phyloP scores from a whole-genome alignment of 2,797 vertebrate genomes.

The Todus mexicanus region DNA sequence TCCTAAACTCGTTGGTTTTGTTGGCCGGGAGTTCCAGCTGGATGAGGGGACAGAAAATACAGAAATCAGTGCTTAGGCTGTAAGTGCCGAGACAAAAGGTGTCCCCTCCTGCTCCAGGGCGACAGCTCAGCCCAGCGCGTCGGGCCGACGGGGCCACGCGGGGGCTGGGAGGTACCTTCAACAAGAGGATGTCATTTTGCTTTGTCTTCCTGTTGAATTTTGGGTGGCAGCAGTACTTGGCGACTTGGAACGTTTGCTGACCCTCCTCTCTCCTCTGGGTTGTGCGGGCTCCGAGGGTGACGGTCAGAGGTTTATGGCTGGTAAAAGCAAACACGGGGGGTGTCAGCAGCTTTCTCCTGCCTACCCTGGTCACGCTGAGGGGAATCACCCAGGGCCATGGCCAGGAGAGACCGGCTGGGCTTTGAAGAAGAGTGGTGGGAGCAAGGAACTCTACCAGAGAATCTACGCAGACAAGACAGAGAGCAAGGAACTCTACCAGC shows the following conservation, averaged over 20 bases:
- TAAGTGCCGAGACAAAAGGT: rapidly evolving
- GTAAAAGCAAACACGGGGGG: not conserved
- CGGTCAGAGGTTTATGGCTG: conserved; percentile 21
- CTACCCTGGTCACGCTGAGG: not conserved
- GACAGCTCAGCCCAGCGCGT: not conserved
- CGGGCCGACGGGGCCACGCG: rapidly evolving
- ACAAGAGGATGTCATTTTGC: conserved; percentile 15
- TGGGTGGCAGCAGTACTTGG: not conserved
- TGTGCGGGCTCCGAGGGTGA: not conserved
- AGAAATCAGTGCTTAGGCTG: not conserved
- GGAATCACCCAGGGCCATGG: not conserved
- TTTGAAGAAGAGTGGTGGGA: not conserved
- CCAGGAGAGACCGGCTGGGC: not conserved
- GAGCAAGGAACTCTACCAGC: not conserved
- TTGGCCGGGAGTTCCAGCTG: conserved; percentile 39
- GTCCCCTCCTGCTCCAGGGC: not conserved
- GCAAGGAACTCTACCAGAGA: not conserved
- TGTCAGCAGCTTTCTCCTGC: not conserved
- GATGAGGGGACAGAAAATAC: not conserved
- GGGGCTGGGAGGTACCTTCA: conserved; percentile 18
- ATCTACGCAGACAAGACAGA: not conserved
- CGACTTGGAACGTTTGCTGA: conserved; percentile 23
- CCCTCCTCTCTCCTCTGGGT: not conserved
- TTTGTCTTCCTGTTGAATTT: too few species aligned
- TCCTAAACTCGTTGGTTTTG: not conserved